Evolutionary conservation across 1,140 invertebrate genomes (phyloP).

Genomic region (Bombus confusus): DNA sequence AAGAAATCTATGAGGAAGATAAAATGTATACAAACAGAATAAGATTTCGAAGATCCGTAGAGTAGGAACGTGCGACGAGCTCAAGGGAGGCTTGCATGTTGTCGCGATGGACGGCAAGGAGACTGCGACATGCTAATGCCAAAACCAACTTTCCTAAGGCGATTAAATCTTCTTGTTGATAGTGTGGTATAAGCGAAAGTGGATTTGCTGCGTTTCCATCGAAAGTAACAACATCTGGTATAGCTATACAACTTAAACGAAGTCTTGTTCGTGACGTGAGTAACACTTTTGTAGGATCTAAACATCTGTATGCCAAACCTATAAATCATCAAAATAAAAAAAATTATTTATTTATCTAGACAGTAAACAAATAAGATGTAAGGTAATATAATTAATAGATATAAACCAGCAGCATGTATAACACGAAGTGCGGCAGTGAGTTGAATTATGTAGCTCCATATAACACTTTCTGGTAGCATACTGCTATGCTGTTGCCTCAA

Average conservation of each 20-base stretch:
- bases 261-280: constrained; percentile 87
- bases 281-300: constrained; percentile 97
- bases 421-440: constrained; percentile 95
- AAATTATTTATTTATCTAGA: background rate
- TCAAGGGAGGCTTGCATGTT: constrained; percentile 94
- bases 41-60: constrained; percentile 95
- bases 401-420: constrained; percentile 91
- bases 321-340: background rate
- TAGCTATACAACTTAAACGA: constrained; percentile 91
- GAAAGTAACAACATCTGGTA: constrained; percentile 93
- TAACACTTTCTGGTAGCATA: constrained; percentile 93
- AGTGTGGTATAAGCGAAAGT: constrained; percentile 88
- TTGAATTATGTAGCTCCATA: constrained; percentile 98
- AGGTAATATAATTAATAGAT: constrained; percentile 7
- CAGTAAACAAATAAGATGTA: background rate
- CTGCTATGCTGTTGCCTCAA: constrained; percentile 87
- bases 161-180: constrained; percentile 96
- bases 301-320: constrained; percentile 88
- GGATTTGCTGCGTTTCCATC: constrained; percentile 87
- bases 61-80: constrained; percentile 94
- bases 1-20: background rate
- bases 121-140: constrained; percentile 94
- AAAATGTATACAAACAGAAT: constrained; percentile 89
- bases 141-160: constrained; percentile 95
- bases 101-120: constrained; percentile 92